Evolutionary conservation across 2,113 vertebrate species (phyloP).

Genomic region (Channa maculata): DNA sequence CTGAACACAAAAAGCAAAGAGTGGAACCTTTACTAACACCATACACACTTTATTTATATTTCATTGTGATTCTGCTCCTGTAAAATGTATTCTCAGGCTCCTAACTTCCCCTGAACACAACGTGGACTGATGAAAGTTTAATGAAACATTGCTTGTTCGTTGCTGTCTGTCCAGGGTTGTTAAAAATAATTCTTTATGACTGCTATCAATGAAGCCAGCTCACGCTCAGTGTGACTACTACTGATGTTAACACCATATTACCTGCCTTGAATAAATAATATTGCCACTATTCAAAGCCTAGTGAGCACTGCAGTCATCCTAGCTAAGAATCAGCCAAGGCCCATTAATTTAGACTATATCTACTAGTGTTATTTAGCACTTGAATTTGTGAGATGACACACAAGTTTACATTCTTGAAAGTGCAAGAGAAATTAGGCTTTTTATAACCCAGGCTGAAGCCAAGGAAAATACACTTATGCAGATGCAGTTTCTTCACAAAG

Average conservation of each 20-base stretch:
- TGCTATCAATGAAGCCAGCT: not conserved
- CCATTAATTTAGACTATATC: conserved; percentile 17
- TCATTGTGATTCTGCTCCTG: too few species aligned
- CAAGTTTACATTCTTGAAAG: not conserved
- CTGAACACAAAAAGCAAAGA: too few species aligned
- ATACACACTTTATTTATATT: too few species aligned
- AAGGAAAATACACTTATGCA: not conserved
- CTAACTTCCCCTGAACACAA: too few species aligned
- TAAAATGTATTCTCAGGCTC: too few species aligned
- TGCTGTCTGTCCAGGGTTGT: not conserved
- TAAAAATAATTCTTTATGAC: not conserved
- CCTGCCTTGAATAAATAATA: conserved; percentile 13
- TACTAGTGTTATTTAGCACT: not conserved
- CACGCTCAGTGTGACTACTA: not conserved
- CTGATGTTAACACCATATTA: not conserved
- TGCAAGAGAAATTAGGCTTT: not conserved
- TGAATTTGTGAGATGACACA: not conserved
- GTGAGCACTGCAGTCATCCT: not conserved
- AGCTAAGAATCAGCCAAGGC: not conserved
- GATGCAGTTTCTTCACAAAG: too few species aligned
- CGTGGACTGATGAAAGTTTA: too few species aligned
- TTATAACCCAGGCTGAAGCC: too few species aligned
- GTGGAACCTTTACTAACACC: too few species aligned
- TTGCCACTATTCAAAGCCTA: conserved; percentile 18
- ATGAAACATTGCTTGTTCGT: not conserved